Evolutionary conservation across 2,797 vertebrate genomes (phyloP).

Genomic region (Sparidentex hasta): DNA sequence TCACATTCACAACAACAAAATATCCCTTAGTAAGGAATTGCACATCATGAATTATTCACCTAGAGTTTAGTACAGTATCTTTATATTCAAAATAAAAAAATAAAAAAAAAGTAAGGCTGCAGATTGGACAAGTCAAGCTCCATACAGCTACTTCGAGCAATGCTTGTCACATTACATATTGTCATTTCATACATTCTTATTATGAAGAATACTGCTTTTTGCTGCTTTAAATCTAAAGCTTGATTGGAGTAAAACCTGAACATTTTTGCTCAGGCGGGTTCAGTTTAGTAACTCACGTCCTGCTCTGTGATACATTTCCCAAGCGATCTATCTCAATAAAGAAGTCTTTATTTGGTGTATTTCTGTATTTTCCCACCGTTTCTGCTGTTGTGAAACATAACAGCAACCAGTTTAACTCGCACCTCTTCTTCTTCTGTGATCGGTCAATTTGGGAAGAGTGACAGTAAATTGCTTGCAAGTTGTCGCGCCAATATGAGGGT

Average conservation of each 20-base stretch:
- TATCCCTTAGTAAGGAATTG: too few relatives aligned
- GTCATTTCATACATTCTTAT: not conserved
- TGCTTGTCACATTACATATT: not conserved
- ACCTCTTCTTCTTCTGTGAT: not conserved
- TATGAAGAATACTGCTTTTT: not conserved
- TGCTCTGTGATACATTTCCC: not conserved
- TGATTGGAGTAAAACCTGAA: not conserved
- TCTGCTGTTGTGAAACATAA: slow-evolving; percentile 2
- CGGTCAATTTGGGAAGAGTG: slow-evolving; percentile 11
- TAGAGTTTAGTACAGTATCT: too few relatives aligned
- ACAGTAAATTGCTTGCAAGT: slow-evolving; percentile 15
- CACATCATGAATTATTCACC: too few relatives aligned
- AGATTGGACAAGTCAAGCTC: not conserved
- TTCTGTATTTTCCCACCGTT: not conserved
- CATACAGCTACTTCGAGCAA: not conserved
- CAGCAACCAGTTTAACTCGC: not conserved
- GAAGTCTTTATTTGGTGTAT: too few relatives aligned
- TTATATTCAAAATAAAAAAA: not conserved
- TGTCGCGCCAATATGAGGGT: not conserved
- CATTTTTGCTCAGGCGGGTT: not conserved
- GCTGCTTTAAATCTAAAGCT: not conserved
- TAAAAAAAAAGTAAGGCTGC: too few relatives aligned
- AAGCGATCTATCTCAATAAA: not conserved
- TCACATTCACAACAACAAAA: not conserved
- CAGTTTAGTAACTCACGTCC: not conserved